Conservation (phyloP, 2,797 vertebrate genomes). For the Diplodus puntazzo region DNA sequence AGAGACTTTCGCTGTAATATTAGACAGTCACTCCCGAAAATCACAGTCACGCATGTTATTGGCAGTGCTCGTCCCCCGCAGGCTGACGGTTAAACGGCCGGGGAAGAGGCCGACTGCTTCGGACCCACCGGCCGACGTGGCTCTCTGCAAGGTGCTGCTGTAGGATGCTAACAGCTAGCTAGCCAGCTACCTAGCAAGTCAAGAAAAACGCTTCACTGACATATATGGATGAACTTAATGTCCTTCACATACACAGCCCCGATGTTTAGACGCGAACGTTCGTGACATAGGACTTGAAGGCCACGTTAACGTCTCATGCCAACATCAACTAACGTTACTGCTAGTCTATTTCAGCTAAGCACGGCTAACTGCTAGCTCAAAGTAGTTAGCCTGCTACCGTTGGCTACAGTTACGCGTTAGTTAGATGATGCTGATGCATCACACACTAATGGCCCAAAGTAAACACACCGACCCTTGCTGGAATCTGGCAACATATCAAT, state of each 20-base stretch:
- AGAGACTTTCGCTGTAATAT: neutral
- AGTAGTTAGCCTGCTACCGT: constrained; percentile 21
- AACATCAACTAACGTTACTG: neutral
- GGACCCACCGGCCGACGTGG: constrained; percentile 76
- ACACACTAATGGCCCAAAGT: neutral
- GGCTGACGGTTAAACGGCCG: neutral
- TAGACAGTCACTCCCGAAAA: fast-evolving
- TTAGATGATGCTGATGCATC: constrained; percentile 38
- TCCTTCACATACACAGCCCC: fast-evolving
- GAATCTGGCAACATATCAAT: neutral
- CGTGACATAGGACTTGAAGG: fast-evolving
- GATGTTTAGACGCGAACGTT: fast-evolving
- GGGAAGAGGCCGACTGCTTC: constrained; percentile 44
- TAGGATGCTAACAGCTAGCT: constrained; percentile 41
- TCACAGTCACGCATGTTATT: too few relatives aligned
- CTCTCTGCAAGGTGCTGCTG: constrained; percentile 48
- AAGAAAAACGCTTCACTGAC: neutral
- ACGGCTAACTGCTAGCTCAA: constrained; percentile 41
- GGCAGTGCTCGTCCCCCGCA: too few relatives aligned
- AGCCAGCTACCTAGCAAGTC: neutral
- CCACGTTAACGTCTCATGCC: fast-evolving
- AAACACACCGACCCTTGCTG: fast-evolving
- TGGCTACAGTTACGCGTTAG: constrained; percentile 18
- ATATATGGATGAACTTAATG: neutral
- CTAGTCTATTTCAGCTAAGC: neutral